These are phyloP conservation scores for Ahaetulla prasina DNA, from an alignment of 2,113 vertebrate genomes.

Conservation along the genomic window DNA sequence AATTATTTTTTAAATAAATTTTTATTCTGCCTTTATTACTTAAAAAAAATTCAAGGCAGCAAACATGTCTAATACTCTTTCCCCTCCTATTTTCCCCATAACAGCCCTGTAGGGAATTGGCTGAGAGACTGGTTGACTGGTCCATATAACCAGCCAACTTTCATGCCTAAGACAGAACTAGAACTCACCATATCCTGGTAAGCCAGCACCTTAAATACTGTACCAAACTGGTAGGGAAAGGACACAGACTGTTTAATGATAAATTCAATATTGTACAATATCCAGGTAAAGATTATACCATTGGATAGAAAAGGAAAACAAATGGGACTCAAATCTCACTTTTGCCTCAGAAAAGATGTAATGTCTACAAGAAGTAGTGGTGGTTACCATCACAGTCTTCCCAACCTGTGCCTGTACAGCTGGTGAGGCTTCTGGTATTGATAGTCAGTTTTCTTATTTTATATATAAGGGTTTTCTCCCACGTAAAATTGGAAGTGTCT, in stretches of 20 bases:
- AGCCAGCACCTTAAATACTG: background rate
- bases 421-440: background rate
- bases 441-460: background rate
- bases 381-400: background rate
- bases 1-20: background rate
- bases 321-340: too few species aligned
- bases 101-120: background rate
- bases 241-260: background rate
- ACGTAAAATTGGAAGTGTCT: too few species aligned
- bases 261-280: background rate
- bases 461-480: too few species aligned
- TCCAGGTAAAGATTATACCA: background rate
- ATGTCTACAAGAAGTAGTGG: background rate
- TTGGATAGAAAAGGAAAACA: background rate
- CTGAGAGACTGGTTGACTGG: background rate
- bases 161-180: background rate
- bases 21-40: background rate
- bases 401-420: background rate
- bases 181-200: background rate
- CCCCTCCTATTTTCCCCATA: background rate
- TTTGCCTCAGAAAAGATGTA: background rate
- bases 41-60: background rate
- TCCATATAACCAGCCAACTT: background rate
- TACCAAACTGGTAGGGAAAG: background rate
- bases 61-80: background rate